Conservation (phyloP, 2,113 vertebrate species). For the Sylvilagus bachmani region DNA sequence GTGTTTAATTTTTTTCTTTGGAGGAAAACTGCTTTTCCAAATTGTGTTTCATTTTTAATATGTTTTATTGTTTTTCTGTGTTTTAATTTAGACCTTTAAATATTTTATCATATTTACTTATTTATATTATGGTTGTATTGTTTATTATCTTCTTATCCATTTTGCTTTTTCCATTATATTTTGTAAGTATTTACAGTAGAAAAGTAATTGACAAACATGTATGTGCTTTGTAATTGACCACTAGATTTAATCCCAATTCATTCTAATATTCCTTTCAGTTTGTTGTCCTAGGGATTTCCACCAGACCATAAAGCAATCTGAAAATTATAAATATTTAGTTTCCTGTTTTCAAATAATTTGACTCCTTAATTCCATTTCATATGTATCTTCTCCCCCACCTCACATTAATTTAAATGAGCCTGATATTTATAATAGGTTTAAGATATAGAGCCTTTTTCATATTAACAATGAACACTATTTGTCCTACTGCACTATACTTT, state of each 20-base stretch:
- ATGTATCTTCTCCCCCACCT: background rate
- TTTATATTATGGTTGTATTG: conserved; percentile 45
- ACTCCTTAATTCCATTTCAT: conserved; percentile 49
- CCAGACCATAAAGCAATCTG: conserved; percentile 64
- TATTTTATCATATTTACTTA: background rate
- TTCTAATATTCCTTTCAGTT: conserved; percentile 39
- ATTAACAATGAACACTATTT: conserved; percentile 31
- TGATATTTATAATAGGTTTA: conserved; percentile 34
- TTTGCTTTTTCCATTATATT: conserved; percentile 61
- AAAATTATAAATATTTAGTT: conserved; percentile 60
- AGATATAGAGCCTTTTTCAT: background rate
- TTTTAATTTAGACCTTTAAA: background rate
- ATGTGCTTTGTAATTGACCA: conserved; percentile 9
- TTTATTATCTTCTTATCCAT: conserved; percentile 33
- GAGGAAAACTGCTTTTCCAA: background rate
- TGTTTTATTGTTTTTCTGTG: conserved; percentile 8
- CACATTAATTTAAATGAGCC: conserved; percentile 1
- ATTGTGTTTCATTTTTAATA: conserved; percentile 14
- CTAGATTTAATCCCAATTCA: conserved; percentile 53
- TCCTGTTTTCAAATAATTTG: conserved; percentile 46
- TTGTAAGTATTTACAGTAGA: conserved; percentile 40
- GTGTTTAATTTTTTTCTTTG: conserved; percentile 32
- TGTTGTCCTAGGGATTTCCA: conserved; percentile 25
- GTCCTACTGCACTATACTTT: background rate
- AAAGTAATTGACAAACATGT: conserved; percentile 17